A percentile compares a stretch with the other conserved stretches of the same genome.
phyloP scores from a whole-genome alignment of 2,888 invertebrate species.

The Agriopis marginaria region DNA sequence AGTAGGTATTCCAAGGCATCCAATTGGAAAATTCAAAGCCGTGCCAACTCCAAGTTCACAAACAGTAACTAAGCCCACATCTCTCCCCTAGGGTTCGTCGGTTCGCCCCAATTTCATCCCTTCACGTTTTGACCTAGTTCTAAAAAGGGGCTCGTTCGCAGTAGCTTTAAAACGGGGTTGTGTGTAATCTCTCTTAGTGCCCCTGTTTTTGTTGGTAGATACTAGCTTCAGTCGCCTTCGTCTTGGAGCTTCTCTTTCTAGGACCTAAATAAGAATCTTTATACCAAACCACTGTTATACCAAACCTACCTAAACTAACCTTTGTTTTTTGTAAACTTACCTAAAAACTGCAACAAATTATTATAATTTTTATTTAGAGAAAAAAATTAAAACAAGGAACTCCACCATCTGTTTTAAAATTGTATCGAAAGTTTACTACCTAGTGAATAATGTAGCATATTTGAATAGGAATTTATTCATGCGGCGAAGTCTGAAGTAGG shows the following conservation, averaged over 20 bases:
- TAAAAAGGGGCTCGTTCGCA: slow-evolving; percentile 77
- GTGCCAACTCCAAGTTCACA: slow-evolving; percentile 53
- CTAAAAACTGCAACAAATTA: too few species aligned
- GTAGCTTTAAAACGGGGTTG: slow-evolving; percentile 80
- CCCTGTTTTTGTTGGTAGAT: slow-evolving; percentile 45
- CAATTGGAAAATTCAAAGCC: slow-evolving; percentile 48
- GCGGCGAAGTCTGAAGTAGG: slow-evolving; percentile 55
- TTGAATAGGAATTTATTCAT: slow-evolving; percentile 35
- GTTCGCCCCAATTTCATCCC: slow-evolving; percentile 82
- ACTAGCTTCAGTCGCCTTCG: slow-evolving; percentile 13
- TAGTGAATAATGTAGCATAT: slow-evolving; percentile 43
- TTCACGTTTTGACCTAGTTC: slow-evolving; percentile 81
- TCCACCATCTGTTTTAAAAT: too few species aligned
- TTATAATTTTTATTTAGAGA: too few species aligned
- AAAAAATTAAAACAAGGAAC: too few species aligned
- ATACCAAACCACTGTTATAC: too few species aligned
- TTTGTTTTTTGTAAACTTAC: too few species aligned
- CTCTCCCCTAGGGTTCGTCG: slow-evolving; percentile 75
- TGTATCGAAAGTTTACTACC: neutral
- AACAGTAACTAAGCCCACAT: slow-evolving; percentile 59
- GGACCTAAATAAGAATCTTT: too few species aligned
- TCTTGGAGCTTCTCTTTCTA: slow-evolving; percentile 6
- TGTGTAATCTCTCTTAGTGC: slow-evolving; percentile 74
- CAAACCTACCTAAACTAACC: too few species aligned
- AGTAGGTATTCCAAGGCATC: slow-evolving; percentile 19